Evolutionary conservation across 2,888 invertebrate genomes (phyloP), one percentile per base, ranked within the genome.

Genomic region (Vanessa cardui): DNA sequence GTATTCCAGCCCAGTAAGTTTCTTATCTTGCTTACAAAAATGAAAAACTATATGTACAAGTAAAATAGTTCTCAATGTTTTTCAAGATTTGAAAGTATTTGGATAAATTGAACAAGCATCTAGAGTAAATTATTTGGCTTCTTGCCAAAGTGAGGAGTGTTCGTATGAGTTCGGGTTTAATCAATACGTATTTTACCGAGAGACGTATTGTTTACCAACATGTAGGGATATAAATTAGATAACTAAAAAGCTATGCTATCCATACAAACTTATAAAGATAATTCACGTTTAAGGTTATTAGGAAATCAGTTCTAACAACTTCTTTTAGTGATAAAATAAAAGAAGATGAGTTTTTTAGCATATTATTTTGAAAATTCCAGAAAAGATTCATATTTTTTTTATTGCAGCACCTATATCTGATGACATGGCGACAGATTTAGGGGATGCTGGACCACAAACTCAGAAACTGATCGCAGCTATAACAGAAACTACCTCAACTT

Each of bases 381-480:
- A n/a, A n/a, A n/a, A n/a, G n/a, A n/a, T n/a, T n/a, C 6, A 4
- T 18, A 18, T 49, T 15, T 21, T 45, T 63, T 20, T 64, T 52
- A 63, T 69, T 62, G 39, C 73, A 80, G 80, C 77, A 70, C 31
- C 66, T 45, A 21, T 54, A 44, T n/a, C 52, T 15, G 72, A 75
- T 26, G 74, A 78, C 50, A 67, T 72, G 26, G 61, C 72, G 31
- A 50, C 65, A 66, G 69, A 69, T 6, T 31, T n/a, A 76, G 60
- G 62, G 59, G 70, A 71, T 2, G 62, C 72, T 15, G 68, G 71
- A 15, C 84, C 85, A 1, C 84, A 82, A 72, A 85, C 84, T 1
- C 80, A 84, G 64, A 85, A 84, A 72, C 75, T 83, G 31, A 75
- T 87, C 21, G 80, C 80, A 2, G 76, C 78, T 63, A 77, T 78